Evolutionary conservation across 2,113 vertebrate genomes (phyloP).

Genomic region (Marmota flaviventris): DNA sequence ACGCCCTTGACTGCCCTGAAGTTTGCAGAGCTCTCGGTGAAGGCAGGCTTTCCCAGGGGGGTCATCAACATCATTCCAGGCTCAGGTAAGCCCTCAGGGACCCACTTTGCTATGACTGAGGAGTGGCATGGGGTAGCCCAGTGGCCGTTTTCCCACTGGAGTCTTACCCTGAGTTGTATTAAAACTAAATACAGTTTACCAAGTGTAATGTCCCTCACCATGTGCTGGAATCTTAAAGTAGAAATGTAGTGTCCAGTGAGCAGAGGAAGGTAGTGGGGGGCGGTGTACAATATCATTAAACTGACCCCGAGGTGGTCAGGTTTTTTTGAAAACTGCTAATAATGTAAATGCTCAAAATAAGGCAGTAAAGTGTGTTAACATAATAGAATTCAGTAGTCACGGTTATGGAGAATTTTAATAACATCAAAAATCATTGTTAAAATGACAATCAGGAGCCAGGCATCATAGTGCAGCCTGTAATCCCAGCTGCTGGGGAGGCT

Average conservation of each 20-base stretch:
- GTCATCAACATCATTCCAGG: slow-evolving; percentile 93
- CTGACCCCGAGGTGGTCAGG: background rate
- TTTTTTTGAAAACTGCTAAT: background rate
- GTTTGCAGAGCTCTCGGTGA: slow-evolving; percentile 91
- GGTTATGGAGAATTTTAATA: background rate
- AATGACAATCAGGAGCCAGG: background rate
- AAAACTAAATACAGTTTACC: background rate
- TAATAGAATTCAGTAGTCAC: background rate
- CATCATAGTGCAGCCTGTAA: background rate
- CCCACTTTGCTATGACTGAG: background rate
- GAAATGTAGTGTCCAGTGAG: background rate
- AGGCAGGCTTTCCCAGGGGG: slow-evolving; percentile 91
- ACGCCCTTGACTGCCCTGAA: slow-evolving; percentile 92
- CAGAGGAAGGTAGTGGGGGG: too few species aligned
- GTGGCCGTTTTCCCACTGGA: background rate
- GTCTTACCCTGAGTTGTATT: background rate
- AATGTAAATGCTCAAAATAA: slow-evolving; percentile 32
- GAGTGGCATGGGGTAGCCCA: background rate
- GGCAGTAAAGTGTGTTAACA: background rate
- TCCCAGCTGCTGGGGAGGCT: background rate
- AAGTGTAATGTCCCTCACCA: background rate
- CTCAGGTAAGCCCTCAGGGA: slow-evolving; percentile 87
- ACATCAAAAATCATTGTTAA: background rate
- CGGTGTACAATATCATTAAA: background rate
- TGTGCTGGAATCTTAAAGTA: background rate